A percentile compares a stretch with the other conserved stretches of the same genome.
These are phyloP conservation scores for Erannis defoliaria DNA, from an alignment of 2,888 invertebrate genomes.

Conservation along the genomic window DNA sequence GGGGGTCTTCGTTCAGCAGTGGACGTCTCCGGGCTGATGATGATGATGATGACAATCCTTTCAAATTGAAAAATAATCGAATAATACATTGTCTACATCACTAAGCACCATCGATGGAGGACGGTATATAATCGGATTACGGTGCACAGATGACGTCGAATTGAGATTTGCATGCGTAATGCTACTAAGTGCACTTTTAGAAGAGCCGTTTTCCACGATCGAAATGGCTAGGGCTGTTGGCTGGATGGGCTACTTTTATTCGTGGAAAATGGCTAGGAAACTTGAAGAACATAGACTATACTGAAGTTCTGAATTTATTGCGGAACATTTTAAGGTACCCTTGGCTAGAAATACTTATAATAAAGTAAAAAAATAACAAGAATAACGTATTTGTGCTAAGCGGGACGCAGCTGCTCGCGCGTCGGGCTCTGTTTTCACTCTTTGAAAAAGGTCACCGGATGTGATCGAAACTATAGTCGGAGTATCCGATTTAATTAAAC, in stretches of 20 bases:
- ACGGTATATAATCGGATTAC: slow-evolving; percentile 74
- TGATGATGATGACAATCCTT: neutral
- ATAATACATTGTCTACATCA: neutral
- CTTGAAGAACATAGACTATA: neutral
- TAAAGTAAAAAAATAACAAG: no score
- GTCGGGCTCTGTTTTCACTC: no score
- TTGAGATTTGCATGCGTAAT: slow-evolving; percentile 80
- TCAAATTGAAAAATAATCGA: neutral
- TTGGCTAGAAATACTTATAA: no score
- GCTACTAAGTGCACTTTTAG: slow-evolving; percentile 77
- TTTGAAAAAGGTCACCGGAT: no score
- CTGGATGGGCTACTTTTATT: slow-evolving; percentile 33
- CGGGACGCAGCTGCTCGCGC: no score
- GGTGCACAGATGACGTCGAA: slow-evolving; percentile 68
- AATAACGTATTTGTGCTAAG: no score
- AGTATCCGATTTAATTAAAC: no score
- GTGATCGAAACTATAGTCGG: no score
- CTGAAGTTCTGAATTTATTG: neutral
- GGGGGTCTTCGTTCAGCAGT: no score
- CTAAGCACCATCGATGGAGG: slow-evolving; percentile 32
- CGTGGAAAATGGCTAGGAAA: neutral
- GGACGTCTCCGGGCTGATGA: no score
- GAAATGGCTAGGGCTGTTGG: slow-evolving; percentile 10
- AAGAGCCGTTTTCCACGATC: slow-evolving; percentile 58
- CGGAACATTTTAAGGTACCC: no score